Evolutionary conservation across 2,888 invertebrate genomes (phyloP), one percentile per base, ranked within the genome.

Genomic region (Teinopalpus imperialis): DNA sequence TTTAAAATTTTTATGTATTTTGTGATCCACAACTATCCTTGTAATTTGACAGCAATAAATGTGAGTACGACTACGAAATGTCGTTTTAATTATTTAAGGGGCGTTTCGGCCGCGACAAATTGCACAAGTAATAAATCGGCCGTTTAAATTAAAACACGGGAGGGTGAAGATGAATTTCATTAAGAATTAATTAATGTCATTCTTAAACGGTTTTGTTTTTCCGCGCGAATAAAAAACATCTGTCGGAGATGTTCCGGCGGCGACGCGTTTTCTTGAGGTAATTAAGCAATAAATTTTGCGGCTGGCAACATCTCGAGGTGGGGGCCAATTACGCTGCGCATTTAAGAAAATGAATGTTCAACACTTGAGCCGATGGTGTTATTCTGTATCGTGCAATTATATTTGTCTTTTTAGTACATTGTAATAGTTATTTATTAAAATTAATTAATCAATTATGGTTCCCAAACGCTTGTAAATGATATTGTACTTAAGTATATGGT

Each of bases 151-250:
- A 86, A 86, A 86, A 80, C 81, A 71, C 72, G 73, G 63, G 80
- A 78, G 87, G 87, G 88, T 77, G 87, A 85, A 88, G 88, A 88
- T 86, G 87, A 86, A 88, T 88, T 88, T 87, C 88, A 88, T 87
- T 88, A 87, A 88, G 88, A 87, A 87, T 87, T 88, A 88, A 88
- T 88, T 88, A 88, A 88, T 88, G 88, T 88, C 88, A 88, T 88
- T 85, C 88, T 88, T 87, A 82, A 82, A 76, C 72, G 74, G 83
- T 85, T 85, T 82, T 86, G 87, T 87, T 88, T 87, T 87, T 85
- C 79, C 75, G 59, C 72, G 72, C 69, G 83, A 73, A 83, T 87
- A 88, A 88, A 88, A 88, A 88, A 82, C 88, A 88, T 86, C 87
- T 87, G 88, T 80, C 69, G 79, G 71, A 54, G 69, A 68, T 65